Evolutionary conservation across 2,888 invertebrate species (phyloP).

Genomic region (Myopa tessellatipennis): DNA sequence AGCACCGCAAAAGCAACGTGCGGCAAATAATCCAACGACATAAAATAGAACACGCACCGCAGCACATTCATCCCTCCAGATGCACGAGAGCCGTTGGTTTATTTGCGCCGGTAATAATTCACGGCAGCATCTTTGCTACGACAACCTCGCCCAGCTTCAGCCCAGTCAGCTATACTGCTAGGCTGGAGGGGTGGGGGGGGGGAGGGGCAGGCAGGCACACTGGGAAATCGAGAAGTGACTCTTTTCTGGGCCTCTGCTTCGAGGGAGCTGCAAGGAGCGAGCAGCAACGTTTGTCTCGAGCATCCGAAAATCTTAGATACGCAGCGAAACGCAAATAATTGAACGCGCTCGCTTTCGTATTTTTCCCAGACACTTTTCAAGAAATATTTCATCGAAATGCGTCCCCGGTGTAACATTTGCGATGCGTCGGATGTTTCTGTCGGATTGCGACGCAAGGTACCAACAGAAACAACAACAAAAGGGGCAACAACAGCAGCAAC

Average conservation of each 20-base stretch:
- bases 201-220: not conserved
- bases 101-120: slow-evolving; percentile 66
- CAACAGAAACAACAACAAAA: slow-evolving; percentile 18
- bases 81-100: slow-evolving; percentile 60
- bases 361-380: slow-evolving; percentile 66
- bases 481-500: not conserved
- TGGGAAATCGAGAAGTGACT: not conserved
- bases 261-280: not conserved
- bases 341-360: slow-evolving; percentile 49
- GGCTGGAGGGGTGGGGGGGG: slow-evolving; percentile 7
- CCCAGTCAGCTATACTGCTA: slow-evolving; percentile 45
- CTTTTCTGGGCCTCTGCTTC: no score
- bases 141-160: slow-evolving; percentile 8
- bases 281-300: slow-evolving; percentile 17
- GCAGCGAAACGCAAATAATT: slow-evolving; percentile 16
- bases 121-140: slow-evolving; percentile 43
- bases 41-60: slow-evolving; percentile 68
- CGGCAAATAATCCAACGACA: slow-evolving; percentile 60
- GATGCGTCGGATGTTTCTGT: slow-evolving; percentile 50
- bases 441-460: not conserved
- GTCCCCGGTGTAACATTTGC: slow-evolving; percentile 69
- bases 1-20: slow-evolving; percentile 34
- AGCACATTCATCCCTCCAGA: slow-evolving; percentile 67
- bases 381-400: slow-evolving; percentile 70
- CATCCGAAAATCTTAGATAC: slow-evolving; percentile 19